Percentiles rank a stretch among this genome's conserved stretches.
phyloP scores from a whole-genome alignment of 2,113 vertebrate genomes.

The Ellobius talpinus region DNA sequence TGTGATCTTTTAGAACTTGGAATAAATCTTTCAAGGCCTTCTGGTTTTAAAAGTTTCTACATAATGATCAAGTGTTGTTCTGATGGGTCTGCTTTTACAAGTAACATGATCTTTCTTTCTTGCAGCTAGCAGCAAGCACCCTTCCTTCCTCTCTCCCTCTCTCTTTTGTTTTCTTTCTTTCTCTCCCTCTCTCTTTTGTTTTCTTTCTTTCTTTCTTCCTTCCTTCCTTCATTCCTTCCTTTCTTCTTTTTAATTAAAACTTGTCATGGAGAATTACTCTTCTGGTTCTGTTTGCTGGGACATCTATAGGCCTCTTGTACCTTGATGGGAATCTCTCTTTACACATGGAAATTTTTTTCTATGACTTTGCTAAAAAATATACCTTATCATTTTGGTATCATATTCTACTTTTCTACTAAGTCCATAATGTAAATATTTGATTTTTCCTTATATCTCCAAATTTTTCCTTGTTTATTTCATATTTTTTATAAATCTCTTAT shows the following conservation, averaged over 20 bases:
- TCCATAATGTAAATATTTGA: not conserved
- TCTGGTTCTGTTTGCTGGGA: not conserved
- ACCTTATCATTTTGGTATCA: not conserved
- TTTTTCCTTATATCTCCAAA: not conserved
- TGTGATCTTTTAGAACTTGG: not conserved
- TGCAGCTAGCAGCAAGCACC: not conserved
- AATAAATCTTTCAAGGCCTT: not conserved
- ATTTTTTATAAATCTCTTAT: not conserved
- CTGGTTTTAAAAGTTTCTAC: not conserved
- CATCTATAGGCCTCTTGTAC: too few species aligned
- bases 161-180: too few species aligned
- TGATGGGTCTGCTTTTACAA: not conserved
- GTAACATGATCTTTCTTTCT: too few species aligned
- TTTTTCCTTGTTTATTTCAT: not conserved
- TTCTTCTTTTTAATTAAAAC: not conserved
- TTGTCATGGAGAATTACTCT: not conserved
- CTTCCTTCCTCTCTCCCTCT: too few species aligned
- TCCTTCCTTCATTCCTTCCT: not conserved
- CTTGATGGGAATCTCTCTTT: not conserved
- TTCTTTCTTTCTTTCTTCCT: too few species aligned
- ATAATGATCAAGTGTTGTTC: not conserved
- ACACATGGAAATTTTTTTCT: not conserved
- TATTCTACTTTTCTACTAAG: not conserved
- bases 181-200: too few species aligned
- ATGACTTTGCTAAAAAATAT: not conserved